Conservation (phyloP, 2,113 vertebrate genomes). For the Bubalus kerabau region DNA sequence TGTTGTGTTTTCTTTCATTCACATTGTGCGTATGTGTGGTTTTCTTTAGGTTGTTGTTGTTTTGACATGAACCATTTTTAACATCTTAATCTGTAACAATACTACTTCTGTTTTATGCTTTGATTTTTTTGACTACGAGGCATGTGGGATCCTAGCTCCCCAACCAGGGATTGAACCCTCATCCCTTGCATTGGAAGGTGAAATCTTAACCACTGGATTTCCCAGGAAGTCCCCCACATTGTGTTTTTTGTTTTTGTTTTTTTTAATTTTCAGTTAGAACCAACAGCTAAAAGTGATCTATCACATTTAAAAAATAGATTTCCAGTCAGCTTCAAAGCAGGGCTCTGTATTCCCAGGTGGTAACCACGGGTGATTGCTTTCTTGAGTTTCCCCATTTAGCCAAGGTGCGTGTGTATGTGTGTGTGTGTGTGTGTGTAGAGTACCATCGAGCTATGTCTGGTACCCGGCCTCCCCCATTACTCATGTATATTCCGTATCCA, state of each 20-base stretch:
- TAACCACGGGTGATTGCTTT: neutral
- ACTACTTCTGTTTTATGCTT: neutral
- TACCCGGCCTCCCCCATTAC: neutral
- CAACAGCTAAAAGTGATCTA: neutral
- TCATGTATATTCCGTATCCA: neutral
- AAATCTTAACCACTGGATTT: neutral
- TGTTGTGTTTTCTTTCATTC: neutral
- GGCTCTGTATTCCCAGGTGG: neutral
- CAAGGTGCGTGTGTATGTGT: neutral
- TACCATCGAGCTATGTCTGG: rapidly evolving
- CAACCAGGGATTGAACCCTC: neutral
- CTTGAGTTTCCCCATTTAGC: neutral
- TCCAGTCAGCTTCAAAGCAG: neutral
- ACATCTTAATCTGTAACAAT: neutral
- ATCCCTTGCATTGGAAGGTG: neutral
- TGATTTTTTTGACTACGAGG: neutral
- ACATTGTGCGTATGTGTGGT: neutral
- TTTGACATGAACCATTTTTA: neutral
- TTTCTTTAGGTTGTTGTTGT: neutral
- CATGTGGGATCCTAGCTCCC: neutral
- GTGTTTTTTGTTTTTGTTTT: neutral
- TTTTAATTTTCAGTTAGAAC: neutral
- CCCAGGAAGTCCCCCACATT: neutral
- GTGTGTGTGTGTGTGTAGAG: neutral
- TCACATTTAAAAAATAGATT: neutral